Base-by-base conservation (phyloP, 2,888 invertebrate genomes). In the Stenchaetothrips biformis region DNA sequence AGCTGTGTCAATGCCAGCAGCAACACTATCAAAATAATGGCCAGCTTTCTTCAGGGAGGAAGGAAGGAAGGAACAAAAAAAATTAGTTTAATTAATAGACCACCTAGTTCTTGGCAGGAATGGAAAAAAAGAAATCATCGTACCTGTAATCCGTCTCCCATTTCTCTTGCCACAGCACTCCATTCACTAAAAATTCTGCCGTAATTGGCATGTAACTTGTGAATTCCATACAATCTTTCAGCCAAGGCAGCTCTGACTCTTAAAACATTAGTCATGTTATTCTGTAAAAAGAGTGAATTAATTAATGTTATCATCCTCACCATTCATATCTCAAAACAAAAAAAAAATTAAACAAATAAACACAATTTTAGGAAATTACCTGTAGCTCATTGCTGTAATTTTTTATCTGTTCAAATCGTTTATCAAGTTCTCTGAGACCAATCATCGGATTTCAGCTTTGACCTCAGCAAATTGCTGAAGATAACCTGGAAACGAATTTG, bases 121-220 rank as follows among this genome's bases (percentile, higher is more conserved):
- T 18, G 37, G 25, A 79, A 48, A n/a, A 25, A 13, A 37, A 77
- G 9, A n/a, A 48, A 67, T 6, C 79, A n/a, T 8, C 67, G 78
- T 79, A 88, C 88, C 86, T 93, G 94, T 79, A 95, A 85, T 0
- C 93, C 93, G 85, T 95, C 94, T 0, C 92, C 93, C 92, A 95
- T 94, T 81, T 92, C 92, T 83, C 91, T 92, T 85, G 95, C 95
- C 80, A 93, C 91, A 53, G 92, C 93, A 85, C 94, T 94, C 94
- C 95, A 95, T 86, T 95, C 95, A 84, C 94, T 94, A 85, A 94
- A 94, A 81, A 95, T 90, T 78, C 94, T 90, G 0, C 94, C 94
- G 84, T 95, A 95, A 87, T 94, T 93, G 0, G 92, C 92, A 85
- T 95, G 95, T 67, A 95, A 87, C 86, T 94, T 94, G 85, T 94